Evolutionary conservation across 2,113 vertebrate species (phyloP).

Genomic region (Sinocyclocheilus rhinocerous): DNA sequence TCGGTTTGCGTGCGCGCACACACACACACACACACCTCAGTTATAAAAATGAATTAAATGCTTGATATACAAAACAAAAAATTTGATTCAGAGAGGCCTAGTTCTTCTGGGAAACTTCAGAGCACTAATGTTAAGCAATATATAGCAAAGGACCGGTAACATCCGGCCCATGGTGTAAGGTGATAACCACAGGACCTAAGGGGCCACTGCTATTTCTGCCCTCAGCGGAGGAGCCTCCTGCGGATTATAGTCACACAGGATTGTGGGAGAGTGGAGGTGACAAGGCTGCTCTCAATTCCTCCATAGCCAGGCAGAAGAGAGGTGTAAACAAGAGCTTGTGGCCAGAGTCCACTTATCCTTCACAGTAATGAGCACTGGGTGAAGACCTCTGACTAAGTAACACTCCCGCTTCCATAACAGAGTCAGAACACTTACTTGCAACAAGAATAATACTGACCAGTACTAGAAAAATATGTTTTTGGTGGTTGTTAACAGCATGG

Average conservation of each 20-base stretch:
- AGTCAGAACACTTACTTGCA: background rate
- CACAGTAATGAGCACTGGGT: background rate
- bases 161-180: conserved; percentile 55
- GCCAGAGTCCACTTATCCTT: conserved; percentile 35
- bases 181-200: conserved; percentile 57
- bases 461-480: background rate
- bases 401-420: background rate
- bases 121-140: conserved; percentile 45
- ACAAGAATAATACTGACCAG: background rate
- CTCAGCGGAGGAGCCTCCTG: conserved; percentile 55
- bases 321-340: conserved; percentile 31
- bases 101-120: background rate
- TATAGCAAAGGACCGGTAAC: conserved; percentile 60
- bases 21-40: background rate
- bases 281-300: conserved; percentile 25
- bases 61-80: background rate
- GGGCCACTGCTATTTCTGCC: conserved; percentile 69
- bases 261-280: conserved; percentile 62
- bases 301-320: conserved; percentile 21
- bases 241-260: conserved; percentile 66
- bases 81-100: background rate
- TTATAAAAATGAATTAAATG: no score
- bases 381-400: conserved; percentile 23
- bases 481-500: background rate
- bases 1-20: background rate